Evolutionary conservation across 2,113 vertebrate genomes (phyloP), one percentile per base, ranked within the genome.

Genomic region (Nannospalax galili): DNA sequence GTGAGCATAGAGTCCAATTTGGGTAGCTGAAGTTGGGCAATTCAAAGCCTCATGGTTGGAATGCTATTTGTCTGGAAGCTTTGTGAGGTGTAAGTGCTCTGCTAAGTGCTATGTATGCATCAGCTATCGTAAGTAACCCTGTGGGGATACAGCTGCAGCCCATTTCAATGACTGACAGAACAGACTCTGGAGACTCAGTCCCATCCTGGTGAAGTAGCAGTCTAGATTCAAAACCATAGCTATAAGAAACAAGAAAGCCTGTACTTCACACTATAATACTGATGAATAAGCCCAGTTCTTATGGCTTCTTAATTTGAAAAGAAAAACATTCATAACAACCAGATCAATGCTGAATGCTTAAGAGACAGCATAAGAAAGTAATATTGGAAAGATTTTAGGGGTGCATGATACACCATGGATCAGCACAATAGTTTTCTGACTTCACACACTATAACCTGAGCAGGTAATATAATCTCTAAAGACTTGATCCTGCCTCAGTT

Each of bases 111-210:
- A 64, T 56, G 48, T 11, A n/a, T 22, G 14, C 32, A 72, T 75
- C 32, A 15, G 9, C 2, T 84, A 52, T 52, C 70, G 9, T 74
- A 75, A 90, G 56, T 7, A 78, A 14, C 5, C 3, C 11, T 42
- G 1, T 65, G 32, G 64, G 56, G 20, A 58, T 17, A 64, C n/a
- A 75, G 16, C 58, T 79, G 28, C 40, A 70, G 22, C 37, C 84
- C 80, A 8, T 74, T 96, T 90, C 42, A 75, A n/a, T 58, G 16
- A 52, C 64, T 52, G 58, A 96, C 22, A 82, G 86, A 73, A 11
- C 37, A 5, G 40, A 67, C 73, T 84, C 14, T 0, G 58, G 30
- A 19, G 42, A 10, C 42, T 32, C 5, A n/a, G 52, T 65, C 74
- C 52, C 22, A 65, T 70, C 60, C 42, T 70, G 40, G 37, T 7